Percentiles rank a stretch among this genome's conserved stretches.
Evolutionary conservation across 2,888 invertebrate species (phyloP).

Genomic region (Tipula confusa): DNA sequence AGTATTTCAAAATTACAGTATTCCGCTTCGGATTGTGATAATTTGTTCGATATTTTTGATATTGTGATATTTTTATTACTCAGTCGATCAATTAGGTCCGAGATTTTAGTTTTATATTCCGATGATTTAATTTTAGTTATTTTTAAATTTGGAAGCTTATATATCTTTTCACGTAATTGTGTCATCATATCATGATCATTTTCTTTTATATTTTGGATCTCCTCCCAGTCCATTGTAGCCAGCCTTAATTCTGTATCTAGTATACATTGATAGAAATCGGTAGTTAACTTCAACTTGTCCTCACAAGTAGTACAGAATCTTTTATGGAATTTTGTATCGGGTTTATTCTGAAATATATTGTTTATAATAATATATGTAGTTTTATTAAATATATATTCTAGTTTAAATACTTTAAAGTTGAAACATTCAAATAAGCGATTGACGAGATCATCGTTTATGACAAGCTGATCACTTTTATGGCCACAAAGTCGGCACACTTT

Average conservation of each 20-base stretch:
- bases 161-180: neutral
- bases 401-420: neutral
- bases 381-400: neutral
- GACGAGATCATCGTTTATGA: neutral
- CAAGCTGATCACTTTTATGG: neutral
- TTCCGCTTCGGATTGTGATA: neutral
- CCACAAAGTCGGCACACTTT: neutral
- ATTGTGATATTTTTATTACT: neutral
- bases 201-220: neutral
- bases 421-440: neutral
- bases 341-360: neutral
- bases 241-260: neutral
- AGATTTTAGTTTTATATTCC: neutral
- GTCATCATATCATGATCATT: neutral
- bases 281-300: neutral
- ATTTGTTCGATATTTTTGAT: neutral
- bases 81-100: neutral
- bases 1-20: constrained; percentile 8
- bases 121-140: neutral
- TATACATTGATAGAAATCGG: neutral
- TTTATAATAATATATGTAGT: neutral
- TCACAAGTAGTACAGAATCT: neutral
- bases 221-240: neutral
- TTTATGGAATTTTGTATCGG: neutral
- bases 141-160: constrained; percentile 28